Evolutionary conservation across 1,140 invertebrate species (phyloP).

Genomic region (Neodiprion lecontei): DNA sequence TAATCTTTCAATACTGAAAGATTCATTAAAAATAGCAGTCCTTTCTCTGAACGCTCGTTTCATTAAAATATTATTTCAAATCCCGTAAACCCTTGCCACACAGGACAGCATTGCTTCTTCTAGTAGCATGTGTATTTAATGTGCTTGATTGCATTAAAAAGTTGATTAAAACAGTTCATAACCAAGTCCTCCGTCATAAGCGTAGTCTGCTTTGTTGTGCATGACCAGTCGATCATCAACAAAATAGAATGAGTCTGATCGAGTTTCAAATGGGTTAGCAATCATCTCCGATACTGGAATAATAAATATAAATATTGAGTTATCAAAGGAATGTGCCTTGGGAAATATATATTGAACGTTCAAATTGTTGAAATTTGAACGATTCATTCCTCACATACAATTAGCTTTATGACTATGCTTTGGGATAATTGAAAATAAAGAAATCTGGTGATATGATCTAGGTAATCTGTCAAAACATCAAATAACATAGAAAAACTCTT

Average conservation of each 20-base stretch:
- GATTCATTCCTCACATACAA: conserved; percentile 6
- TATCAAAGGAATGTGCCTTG: neutral
- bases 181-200: conserved; percentile 80
- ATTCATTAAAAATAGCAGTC: too few species aligned
- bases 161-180: conserved; percentile 37
- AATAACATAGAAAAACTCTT: too few species aligned
- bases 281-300: conserved; percentile 95
- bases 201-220: conserved; percentile 99
- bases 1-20: too few species aligned
- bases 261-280: conserved; percentile 92
- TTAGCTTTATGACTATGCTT: conserved; percentile 14
- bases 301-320: conserved; percentile 25
- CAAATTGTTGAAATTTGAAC: conserved; percentile 12
- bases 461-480: too few species aligned
- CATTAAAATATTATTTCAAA: too few species aligned
- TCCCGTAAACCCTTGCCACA: too few species aligned
- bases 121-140: too few species aligned
- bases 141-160: neutral
- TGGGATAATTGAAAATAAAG: neutral
- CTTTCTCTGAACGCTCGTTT: too few species aligned
- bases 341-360: neutral
- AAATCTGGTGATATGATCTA: too few species aligned
- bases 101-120: too few species aligned
- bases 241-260: conserved; percentile 99
- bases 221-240: conserved; percentile 96